Conservation (phyloP, 2,888 invertebrate genomes). For the Heliconius sara region DNA sequence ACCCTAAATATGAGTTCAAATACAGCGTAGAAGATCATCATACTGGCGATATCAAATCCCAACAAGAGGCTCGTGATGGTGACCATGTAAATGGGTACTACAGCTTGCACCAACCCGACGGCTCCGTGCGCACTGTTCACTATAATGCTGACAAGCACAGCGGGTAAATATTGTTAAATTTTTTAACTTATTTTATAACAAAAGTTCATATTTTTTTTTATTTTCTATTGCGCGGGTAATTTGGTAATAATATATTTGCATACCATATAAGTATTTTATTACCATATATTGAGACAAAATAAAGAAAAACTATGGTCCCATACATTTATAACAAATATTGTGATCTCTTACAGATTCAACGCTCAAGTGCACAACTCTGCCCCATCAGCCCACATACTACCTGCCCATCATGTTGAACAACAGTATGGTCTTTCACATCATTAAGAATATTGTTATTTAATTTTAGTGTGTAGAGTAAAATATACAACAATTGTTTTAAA, state of each 20-base stretch:
- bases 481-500: not conserved
- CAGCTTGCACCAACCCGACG: constrained; percentile 82
- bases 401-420: constrained; percentile 48
- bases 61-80: constrained; percentile 81
- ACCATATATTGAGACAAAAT: not conserved
- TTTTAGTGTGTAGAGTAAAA: not conserved
- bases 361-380: constrained; percentile 83
- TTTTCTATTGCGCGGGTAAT: no score
- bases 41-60: constrained; percentile 83
- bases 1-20: constrained; percentile 82
- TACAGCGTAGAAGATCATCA: constrained; percentile 81
- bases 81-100: constrained; percentile 79
- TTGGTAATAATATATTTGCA: not conserved
- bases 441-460: not conserved
- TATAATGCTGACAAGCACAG: constrained; percentile 85
- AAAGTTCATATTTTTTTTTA: not conserved
- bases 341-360: constrained; percentile 73
- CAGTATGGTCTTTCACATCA: constrained; percentile 28
- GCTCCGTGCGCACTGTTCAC: constrained; percentile 82
- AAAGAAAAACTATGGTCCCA: not conserved
- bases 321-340: not conserved
- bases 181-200: no score
- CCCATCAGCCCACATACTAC: constrained; percentile 56
- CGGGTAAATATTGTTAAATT: constrained; percentile 67
- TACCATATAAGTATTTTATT: not conserved